These are phyloP conservation scores for Melanostigma gelatinosum DNA, from an alignment of 2,113 vertebrate species.

Conservation along the genomic window DNA sequence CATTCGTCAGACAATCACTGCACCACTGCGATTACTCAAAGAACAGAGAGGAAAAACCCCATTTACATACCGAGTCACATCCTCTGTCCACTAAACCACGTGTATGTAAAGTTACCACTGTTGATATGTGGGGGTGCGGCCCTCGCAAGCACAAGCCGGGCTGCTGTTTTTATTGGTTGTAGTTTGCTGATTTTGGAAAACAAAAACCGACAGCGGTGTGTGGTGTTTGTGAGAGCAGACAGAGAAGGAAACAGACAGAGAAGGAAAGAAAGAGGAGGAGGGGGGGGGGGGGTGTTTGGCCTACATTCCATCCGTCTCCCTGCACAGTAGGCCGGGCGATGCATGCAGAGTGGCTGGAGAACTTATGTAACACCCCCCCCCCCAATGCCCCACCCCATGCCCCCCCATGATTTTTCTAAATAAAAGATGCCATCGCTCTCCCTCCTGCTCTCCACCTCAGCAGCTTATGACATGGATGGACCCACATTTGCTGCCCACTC, in stretches of 20 bases:
- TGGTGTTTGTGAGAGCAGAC: conserved; percentile 42
- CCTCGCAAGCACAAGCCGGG: not conserved
- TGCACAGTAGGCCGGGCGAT: conserved; percentile 73
- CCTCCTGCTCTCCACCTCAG: conserved; percentile 8
- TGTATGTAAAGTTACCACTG: not conserved
- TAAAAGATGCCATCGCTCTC: conserved; percentile 50
- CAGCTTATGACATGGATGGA: conserved; percentile 38
- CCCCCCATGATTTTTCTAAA: conserved; percentile 64
- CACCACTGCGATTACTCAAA: conserved; percentile 3
- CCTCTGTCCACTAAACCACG: not conserved
- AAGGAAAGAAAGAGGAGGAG: conserved; percentile 23
- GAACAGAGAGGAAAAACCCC: not conserved
- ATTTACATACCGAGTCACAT: not conserved
- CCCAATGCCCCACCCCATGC: conserved; percentile 26
- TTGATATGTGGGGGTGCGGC: not conserved
- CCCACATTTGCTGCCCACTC: conserved; percentile 25
- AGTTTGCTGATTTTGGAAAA: not conserved
- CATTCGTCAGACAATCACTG: not conserved
- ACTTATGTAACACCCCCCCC: conserved; percentile 72
- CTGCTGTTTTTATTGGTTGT: conserved; percentile 35
- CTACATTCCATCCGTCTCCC: conserved; percentile 74
- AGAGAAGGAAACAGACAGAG: conserved; percentile 54
- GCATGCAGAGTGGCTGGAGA: conserved; percentile 73
- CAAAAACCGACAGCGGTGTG: conserved; percentile 27
- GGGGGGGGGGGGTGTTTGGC: conserved; percentile 56